phyloP scores from a whole-genome alignment of 1,140 invertebrate species.

The Lineus longissimus region DNA sequence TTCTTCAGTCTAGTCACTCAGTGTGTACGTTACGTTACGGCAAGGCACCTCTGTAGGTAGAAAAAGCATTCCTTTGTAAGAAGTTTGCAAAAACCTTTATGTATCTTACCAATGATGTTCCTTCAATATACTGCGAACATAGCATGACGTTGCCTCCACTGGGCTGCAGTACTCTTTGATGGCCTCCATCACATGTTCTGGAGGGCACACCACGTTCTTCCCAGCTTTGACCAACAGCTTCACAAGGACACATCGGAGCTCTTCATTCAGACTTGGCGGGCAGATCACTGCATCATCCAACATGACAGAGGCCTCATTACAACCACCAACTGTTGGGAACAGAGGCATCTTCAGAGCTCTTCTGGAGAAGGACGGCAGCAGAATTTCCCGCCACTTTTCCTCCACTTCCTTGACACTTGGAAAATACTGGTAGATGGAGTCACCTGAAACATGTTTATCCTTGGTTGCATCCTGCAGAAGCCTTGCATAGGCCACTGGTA shows the following conservation, averaged over 20 bases:
- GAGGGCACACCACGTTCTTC: too few species aligned
- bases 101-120: not conserved
- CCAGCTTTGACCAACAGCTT: too few species aligned
- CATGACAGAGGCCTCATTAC: not conserved
- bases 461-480: not conserved
- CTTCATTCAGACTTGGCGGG: too few species aligned
- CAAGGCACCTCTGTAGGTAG: too few species aligned
- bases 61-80: too few species aligned
- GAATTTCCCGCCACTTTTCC: constrained; percentile 19
- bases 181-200: constrained; percentile 2
- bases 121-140: not conserved
- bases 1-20: too few species aligned
- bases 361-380: constrained; percentile 14
- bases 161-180: not conserved
- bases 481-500: constrained; percentile 17
- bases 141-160: not conserved
- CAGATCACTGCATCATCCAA: not conserved
- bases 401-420: constrained; percentile 16
- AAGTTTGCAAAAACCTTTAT: too few species aligned
- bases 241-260: too few species aligned
- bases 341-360: not conserved
- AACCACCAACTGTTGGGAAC: not conserved
- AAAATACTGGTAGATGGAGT: constrained; percentile 13
- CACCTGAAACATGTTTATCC: not conserved
- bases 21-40: too few species aligned